These are phyloP conservation scores for Teleopsis dalmanni DNA, from an alignment of 1,140 invertebrate genomes.

Conservation along the genomic window DNA sequence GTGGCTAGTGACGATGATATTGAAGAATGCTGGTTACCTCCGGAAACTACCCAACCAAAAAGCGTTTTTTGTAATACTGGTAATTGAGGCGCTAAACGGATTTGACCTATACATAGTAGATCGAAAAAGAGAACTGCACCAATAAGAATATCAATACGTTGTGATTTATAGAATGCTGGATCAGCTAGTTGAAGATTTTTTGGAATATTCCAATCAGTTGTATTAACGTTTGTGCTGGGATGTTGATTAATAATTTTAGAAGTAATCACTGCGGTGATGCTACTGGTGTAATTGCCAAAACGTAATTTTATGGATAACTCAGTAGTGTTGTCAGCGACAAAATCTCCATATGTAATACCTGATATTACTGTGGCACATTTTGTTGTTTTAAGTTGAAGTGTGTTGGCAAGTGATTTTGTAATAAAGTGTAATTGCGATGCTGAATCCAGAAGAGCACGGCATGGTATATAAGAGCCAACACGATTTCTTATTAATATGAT, in stretches of 20 bases:
- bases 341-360: not conserved
- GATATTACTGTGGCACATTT: not conserved
- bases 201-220: not conserved
- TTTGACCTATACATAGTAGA: not conserved
- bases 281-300: not conserved
- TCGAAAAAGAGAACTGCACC: not conserved
- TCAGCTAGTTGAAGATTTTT: constrained; percentile 2
- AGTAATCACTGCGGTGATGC: not conserved
- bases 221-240: not conserved
- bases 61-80: not conserved
- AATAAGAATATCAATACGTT: constrained; percentile 2
- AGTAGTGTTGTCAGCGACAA: not conserved
- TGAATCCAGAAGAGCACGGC: constrained; percentile 5
- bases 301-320: not conserved
- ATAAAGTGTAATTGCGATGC: constrained; percentile 1
- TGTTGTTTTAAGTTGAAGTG: not conserved
- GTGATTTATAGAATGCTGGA: constrained; percentile 1
- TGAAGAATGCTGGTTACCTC: not conserved
- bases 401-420: not conserved
- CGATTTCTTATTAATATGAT: constrained; percentile 1
- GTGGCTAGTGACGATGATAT: not conserved
- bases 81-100: not conserved
- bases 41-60: not conserved
- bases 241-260: constrained; percentile 4
- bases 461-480: not conserved